These are phyloP conservation scores for Chloropsis cyanopogon DNA, from an alignment of 2,113 vertebrate genomes.

Conservation along the genomic window DNA sequence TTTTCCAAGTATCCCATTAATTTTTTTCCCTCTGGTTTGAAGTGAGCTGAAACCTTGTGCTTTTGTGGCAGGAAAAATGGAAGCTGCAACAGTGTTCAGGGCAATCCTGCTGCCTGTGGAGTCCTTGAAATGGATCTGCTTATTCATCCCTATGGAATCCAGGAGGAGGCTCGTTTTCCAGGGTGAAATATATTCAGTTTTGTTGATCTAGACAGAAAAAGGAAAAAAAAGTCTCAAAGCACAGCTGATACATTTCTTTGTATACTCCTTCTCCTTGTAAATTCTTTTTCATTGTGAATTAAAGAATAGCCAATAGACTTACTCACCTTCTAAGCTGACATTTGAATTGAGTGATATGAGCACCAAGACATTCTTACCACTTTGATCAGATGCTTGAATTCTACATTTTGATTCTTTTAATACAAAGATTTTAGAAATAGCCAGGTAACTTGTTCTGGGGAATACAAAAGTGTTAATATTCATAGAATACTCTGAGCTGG, in stretches of 20 bases:
- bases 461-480: not conserved
- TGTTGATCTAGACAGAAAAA: not conserved
- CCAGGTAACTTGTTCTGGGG: not conserved
- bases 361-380: not conserved
- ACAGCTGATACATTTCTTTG: not conserved
- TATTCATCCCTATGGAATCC: not conserved
- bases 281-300: not conserved
- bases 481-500: not conserved
- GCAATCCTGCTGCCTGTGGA: not conserved
- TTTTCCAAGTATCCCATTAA: conserved; percentile 13
- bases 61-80: conserved; percentile 21
- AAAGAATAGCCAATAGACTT: not conserved
- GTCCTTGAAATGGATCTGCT: conserved; percentile 20
- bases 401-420: not conserved
- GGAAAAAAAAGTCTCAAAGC: not conserved
- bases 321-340: not conserved
- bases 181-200: not conserved
- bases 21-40: not conserved
- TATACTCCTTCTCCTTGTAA: not conserved
- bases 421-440: not conserved
- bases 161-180: not conserved
- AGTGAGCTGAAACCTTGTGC: not conserved
- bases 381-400: not conserved
- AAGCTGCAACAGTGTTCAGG: not conserved
- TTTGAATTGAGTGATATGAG: not conserved